phyloP scores from a whole-genome alignment of 2,113 vertebrate species.

The Pteropus alecto region DNA sequence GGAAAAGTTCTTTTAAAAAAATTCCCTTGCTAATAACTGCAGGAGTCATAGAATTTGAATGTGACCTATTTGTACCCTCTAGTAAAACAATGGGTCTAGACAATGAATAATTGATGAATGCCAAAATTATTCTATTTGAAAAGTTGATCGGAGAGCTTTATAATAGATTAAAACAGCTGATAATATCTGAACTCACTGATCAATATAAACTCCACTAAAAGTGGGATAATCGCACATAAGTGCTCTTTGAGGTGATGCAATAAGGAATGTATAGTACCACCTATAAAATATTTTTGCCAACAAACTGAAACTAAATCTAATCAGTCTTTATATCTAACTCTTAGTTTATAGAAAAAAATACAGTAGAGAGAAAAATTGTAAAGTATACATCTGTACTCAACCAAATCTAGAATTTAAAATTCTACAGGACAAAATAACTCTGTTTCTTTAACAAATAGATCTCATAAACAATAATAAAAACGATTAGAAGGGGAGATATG shows the following conservation, averaged over 20 bases:
- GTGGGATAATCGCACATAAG: not conserved
- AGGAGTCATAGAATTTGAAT: not conserved
- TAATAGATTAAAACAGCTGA: not conserved
- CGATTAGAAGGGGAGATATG: not conserved
- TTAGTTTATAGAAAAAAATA: not conserved
- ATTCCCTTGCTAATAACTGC: not conserved
- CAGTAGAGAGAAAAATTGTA: not conserved
- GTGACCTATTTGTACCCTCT: not conserved
- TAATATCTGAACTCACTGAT: not conserved
- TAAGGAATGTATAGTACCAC: not conserved
- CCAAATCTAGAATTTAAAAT: not conserved
- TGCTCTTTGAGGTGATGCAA: not conserved
- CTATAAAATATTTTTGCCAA: not conserved
- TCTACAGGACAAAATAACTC: not conserved
- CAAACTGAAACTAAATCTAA: not conserved
- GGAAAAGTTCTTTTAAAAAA: not conserved
- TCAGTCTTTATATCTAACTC: not conserved
- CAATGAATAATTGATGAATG: not conserved
- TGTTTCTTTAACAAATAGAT: not conserved
- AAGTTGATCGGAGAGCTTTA: not conserved
- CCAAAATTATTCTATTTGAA: not conserved
- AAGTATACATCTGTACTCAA: not conserved
- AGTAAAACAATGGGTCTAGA: not conserved
- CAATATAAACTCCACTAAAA: not conserved
- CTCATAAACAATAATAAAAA: not conserved